Base-by-base conservation (phyloP, 2,113 vertebrate species). In the Miniopterus natalensis region DNA sequence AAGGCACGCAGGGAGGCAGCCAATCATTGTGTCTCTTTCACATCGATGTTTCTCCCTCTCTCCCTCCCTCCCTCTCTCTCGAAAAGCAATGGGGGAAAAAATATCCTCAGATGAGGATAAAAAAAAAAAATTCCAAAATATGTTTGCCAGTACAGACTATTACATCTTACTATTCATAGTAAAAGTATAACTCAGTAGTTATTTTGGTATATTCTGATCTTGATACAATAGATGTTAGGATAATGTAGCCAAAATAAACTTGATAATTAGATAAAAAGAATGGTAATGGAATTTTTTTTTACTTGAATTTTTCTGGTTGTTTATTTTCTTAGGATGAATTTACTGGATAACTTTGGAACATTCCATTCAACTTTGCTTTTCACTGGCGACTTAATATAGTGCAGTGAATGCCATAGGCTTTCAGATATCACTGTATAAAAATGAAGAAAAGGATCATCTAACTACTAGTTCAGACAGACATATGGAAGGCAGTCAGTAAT, bases 361-460 rank as follows among this genome's bases (percentile, higher is more conserved):
- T 89, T 94, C 87, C 90, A 86, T 61, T 96, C 79, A 79, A 47
- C 4, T 59, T 96, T 93, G 25, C 65, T 75, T 88, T 83, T 93
- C 66, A 73, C 63, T 51, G 40, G 27, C 25, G 84, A 49, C 78
- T 93, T 91, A 75, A 25, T 45, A 80, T 45, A 89, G 29, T 47
- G 21, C 23, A 63, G 29, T 8, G 59, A 84, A 85, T 31, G 2
- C 21, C 6, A 18, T 25, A 80, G 59, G 0, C 45, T 90, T 87
- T 96, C 59, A 94, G 65, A 84, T 86, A 66, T 66, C 21, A 8
- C 63, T 83, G 53, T 83, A 55, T 53, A 49, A 87, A 95, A 88
- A 61, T 73, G 65, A 96, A 75, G 51, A 88, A 70, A 89, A 77
- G 36, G 18, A n/a, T 73, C 53, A 47, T 94, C 20, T 80, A 86